Evolutionary conservation across 2,797 vertebrate genomes (phyloP).

Genomic region (Pantherophis alleghaniensis): DNA sequence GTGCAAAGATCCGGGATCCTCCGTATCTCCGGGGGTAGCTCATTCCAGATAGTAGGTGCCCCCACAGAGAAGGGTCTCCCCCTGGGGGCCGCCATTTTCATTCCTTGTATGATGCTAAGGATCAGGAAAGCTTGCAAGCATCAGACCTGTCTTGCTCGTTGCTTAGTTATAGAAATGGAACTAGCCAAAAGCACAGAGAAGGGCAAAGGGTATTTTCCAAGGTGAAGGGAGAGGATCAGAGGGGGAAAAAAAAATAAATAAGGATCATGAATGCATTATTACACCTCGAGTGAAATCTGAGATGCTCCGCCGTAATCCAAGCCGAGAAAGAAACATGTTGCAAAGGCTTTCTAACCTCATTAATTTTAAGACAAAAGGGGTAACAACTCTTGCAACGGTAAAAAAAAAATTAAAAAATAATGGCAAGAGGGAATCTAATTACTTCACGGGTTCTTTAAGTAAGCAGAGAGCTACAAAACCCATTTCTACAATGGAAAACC

Average conservation of each 20-base stretch:
- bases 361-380: conserved; percentile 64
- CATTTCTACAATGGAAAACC: conserved; percentile 52
- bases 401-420: conserved; percentile 23
- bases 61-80: too few relatives aligned
- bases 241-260: neutral
- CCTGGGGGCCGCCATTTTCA: neutral
- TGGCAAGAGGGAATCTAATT: conserved; percentile 64
- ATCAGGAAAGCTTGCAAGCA: too few relatives aligned
- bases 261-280: conserved; percentile 7
- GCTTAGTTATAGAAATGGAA: neutral
- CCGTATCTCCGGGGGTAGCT: too few relatives aligned
- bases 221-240: neutral
- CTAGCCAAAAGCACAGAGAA: neutral
- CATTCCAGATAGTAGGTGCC: too few relatives aligned
- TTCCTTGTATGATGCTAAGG: neutral
- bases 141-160: neutral
- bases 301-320: conserved; percentile 14
- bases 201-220: neutral
- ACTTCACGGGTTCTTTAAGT: conserved; percentile 38
- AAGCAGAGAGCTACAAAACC: conserved; percentile 57
- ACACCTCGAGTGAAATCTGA: conserved; percentile 15
- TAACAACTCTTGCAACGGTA: conserved; percentile 59
- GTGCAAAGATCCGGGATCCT: too few relatives aligned
- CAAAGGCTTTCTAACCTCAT: conserved; percentile 56
- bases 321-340: conserved; percentile 27